These are phyloP conservation scores for Thaleichthys pacificus DNA, from an alignment of 2,797 vertebrate genomes.

Conservation along the genomic window DNA sequence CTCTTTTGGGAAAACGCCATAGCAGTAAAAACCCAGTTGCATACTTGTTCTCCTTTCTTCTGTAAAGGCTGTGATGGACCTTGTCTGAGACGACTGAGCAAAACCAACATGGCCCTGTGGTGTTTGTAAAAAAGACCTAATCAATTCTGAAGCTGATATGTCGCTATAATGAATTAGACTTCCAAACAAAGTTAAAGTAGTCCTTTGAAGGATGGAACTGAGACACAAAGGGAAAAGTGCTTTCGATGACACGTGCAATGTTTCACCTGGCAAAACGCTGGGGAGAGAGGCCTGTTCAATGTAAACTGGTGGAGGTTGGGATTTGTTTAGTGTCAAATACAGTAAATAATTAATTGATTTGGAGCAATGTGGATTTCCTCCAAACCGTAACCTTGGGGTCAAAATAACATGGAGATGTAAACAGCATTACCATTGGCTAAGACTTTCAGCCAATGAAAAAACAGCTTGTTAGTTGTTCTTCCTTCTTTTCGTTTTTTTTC, in stretches of 20 bases:
- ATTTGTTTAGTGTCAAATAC: slow-evolving; percentile 69
- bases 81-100: slow-evolving; percentile 60
- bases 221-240: slow-evolving; percentile 55
- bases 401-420: slow-evolving; percentile 51
- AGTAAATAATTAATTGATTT: slow-evolving; percentile 71
- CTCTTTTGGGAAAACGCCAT: slow-evolving; percentile 62
- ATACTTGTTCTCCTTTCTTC: slow-evolving; percentile 52
- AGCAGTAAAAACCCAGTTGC: slow-evolving; percentile 67
- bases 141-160: slow-evolving; percentile 76
- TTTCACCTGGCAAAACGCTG: slow-evolving; percentile 58
- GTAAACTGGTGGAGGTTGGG: slow-evolving; percentile 60
- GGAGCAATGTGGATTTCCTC: slow-evolving; percentile 59
- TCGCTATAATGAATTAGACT: slow-evolving; percentile 78
- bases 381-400: slow-evolving; percentile 43
- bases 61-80: slow-evolving; percentile 56
- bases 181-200: slow-evolving; percentile 72
- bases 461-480: not conserved
- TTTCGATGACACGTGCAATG: slow-evolving; percentile 61
- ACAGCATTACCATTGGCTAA: slow-evolving; percentile 38
- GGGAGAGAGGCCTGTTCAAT: slow-evolving; percentile 60
- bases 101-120: slow-evolving; percentile 59
- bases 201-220: slow-evolving; percentile 66
- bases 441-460: slow-evolving; percentile 11
- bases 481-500: not conserved
- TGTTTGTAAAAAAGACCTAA: slow-evolving; percentile 66